These are phyloP conservation scores for Hermodice carunculata DNA, from an alignment of 2,888 invertebrate genomes.

Conservation along the genomic window DNA sequence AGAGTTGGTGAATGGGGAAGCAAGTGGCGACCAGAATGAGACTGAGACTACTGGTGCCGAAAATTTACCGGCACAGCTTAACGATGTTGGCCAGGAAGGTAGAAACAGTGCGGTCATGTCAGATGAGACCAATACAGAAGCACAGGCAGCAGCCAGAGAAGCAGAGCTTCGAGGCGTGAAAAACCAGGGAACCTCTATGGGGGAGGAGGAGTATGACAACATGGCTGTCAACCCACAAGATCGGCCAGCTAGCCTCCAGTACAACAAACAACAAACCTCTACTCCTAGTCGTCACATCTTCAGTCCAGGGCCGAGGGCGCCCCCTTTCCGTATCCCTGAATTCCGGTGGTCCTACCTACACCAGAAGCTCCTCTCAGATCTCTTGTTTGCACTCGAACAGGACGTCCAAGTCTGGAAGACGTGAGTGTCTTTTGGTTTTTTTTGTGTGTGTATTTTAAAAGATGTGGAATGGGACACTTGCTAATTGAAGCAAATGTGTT, in stretches of 20 bases:
- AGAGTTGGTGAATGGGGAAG: too few species aligned
- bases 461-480: too few species aligned
- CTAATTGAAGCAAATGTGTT: too few species aligned
- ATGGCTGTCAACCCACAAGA: too few species aligned
- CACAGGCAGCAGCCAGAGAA: constrained; percentile 17
- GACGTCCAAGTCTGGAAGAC: constrained; percentile 93
- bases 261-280: too few species aligned
- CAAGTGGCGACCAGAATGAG: too few species aligned
- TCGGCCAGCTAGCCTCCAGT: too few species aligned
- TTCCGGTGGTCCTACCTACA: constrained; percentile 99
- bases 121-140: constrained; percentile 14
- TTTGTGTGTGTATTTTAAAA: background rate
- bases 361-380: constrained; percentile 94
- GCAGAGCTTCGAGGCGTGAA: constrained; percentile 15
- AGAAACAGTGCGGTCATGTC: background rate
- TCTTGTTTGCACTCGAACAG: constrained; percentile 95
- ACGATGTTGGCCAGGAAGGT: too few species aligned
- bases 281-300: constrained; percentile 74
- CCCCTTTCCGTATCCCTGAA: constrained; percentile 96
- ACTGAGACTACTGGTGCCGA: too few species aligned
- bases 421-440: constrained; percentile 63
- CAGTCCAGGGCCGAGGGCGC: constrained; percentile 67
- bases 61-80: too few species aligned
- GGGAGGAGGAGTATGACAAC: too few species aligned
- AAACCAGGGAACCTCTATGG: too few species aligned